Conservation (phyloP, 92 coral and sea anemone genomes). For the Galaxea fascicularis region DNA sequence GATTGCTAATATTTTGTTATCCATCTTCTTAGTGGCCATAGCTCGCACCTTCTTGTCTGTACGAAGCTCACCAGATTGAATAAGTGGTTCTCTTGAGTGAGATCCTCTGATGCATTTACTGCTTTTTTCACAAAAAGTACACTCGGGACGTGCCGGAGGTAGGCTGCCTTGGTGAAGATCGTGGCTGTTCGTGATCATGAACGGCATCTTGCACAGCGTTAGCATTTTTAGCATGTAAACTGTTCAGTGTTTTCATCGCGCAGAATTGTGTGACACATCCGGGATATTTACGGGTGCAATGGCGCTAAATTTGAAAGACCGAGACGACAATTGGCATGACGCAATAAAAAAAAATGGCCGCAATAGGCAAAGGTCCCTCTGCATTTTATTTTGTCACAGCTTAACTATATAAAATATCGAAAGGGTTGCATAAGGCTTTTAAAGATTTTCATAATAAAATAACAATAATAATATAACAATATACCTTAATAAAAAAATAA, state of each 20-base stretch:
- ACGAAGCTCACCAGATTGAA: conserved; percentile 47
- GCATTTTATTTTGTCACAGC: too few species aligned
- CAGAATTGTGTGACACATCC: neutral
- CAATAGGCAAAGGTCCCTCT: too few species aligned
- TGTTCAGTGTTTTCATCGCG: too few species aligned
- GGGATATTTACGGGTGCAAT: too few species aligned
- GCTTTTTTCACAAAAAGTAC: conserved; percentile 48
- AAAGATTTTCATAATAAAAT: neutral
- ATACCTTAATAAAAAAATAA: neutral
- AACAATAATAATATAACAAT: neutral
- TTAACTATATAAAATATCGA: too few species aligned
- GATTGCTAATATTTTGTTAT: conserved; percentile 54
- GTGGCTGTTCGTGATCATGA: conserved; percentile 38
- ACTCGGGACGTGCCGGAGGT: conserved; percentile 45
- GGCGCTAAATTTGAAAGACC: too few species aligned
- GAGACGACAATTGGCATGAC: too few species aligned
- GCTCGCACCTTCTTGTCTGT: conserved; percentile 60
- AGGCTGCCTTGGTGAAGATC: conserved; percentile 46
- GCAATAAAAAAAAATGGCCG: too few species aligned
- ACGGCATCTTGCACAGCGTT: conserved; percentile 31
- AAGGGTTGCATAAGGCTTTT: too few species aligned
- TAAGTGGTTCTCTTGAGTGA: conserved; percentile 45
- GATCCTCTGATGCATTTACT: conserved; percentile 39
- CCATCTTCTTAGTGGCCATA: conserved; percentile 57
- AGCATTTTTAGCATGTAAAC: too few species aligned